These are phyloP conservation scores for Tretioscincus oriximinensis DNA, from an alignment of 2,113 vertebrate species.

Conservation along the genomic window DNA sequence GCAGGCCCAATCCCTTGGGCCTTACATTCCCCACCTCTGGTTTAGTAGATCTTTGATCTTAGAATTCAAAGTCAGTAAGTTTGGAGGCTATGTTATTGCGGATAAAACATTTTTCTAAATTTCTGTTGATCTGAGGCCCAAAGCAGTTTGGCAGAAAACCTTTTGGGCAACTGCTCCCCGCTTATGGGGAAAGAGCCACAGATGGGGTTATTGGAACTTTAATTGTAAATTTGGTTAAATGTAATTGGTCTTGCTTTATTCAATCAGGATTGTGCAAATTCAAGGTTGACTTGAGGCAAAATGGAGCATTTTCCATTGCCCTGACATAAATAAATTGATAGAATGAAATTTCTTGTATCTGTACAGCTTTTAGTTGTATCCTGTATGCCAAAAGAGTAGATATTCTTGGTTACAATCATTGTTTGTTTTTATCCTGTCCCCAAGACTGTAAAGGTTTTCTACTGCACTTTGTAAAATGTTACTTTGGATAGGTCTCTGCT, in stretches of 20 bases:
- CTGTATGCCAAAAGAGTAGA: not conserved
- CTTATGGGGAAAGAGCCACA: not conserved
- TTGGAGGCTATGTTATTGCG: not conserved
- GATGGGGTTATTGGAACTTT: constrained; percentile 21
- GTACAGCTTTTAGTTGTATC: not conserved
- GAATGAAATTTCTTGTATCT: not conserved
- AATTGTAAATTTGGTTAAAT: not conserved
- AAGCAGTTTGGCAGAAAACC: not conserved
- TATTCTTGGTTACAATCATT: not conserved
- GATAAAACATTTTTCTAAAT: not conserved
- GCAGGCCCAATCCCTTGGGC: too few species aligned
- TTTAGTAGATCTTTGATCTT: not conserved
- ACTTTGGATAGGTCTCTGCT: too few species aligned
- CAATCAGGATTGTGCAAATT: not conserved
- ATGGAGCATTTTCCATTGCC: not conserved
- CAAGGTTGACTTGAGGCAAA: not conserved
- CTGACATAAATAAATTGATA: not conserved
- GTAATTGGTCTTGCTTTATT: not conserved
- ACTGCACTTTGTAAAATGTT: too few species aligned
- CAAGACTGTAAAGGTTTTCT: too few species aligned
- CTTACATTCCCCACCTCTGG: too few species aligned
- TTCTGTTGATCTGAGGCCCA: not conserved
- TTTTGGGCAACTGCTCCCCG: not conserved
- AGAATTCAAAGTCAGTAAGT: not conserved
- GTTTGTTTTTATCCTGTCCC: too few species aligned